Evolutionary conservation across 2,888 invertebrate species (phyloP).

Genomic region (Drosophila nigritarsus): DNA sequence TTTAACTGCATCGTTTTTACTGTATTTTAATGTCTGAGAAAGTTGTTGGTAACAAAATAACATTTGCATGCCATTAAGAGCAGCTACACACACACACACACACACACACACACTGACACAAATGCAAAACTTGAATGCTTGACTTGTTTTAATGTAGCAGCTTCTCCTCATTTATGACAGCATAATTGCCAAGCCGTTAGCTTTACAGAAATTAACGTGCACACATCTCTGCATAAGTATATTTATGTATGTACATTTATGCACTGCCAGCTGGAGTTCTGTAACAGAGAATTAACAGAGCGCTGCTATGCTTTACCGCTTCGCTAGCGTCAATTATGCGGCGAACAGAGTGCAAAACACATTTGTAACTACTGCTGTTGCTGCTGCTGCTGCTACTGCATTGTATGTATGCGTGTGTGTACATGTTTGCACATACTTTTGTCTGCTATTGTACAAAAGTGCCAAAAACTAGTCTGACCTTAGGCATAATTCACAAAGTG

Average conservation of each 20-base stretch:
- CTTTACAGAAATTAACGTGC: conserved; percentile 37
- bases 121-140: conserved; percentile 52
- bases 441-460: not conserved
- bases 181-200: conserved; percentile 69
- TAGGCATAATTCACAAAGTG: conserved; percentile 31
- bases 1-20: conserved; percentile 49
- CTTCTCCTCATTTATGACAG: conserved; percentile 63
- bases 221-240: not conserved
- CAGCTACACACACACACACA: conserved; percentile 15
- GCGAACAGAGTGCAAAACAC: conserved; percentile 53
- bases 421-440: not conserved
- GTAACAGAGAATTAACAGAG: conserved; percentile 71
- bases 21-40: conserved; percentile 56
- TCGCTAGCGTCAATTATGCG: conserved; percentile 71
- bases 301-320: conserved; percentile 69
- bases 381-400: not conserved
- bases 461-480: conserved; percentile 37
- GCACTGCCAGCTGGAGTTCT: conserved; percentile 41
- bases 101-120: not conserved
- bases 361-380: conserved; percentile 1
- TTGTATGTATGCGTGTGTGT: not conserved
- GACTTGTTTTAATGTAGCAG: conserved; percentile 47
- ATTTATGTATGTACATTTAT: conserved; percentile 4
- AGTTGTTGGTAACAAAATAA: conserved; percentile 49
- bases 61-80: conserved; percentile 70